These are phyloP conservation scores for Andrena hattorfiana DNA, from an alignment of 2,888 invertebrate genomes.

Conservation along the genomic window DNA sequence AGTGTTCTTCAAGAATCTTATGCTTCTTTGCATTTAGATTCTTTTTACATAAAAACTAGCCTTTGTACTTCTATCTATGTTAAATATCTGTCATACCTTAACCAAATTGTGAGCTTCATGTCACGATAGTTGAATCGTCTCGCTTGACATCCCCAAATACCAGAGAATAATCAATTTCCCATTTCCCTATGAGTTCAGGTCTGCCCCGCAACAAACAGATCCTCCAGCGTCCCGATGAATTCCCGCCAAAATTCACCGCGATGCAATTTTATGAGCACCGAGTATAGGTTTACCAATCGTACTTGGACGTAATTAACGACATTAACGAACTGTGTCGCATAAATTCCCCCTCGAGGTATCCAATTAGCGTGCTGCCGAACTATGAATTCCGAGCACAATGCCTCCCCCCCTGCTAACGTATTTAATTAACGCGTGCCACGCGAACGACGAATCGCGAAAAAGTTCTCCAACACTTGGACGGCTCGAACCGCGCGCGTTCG, in stretches of 20 bases:
- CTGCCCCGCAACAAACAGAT: background rate
- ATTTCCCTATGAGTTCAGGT: background rate
- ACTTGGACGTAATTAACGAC: constrained; percentile 37
- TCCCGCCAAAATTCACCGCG: background rate
- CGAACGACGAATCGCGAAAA: background rate
- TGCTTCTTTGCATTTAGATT: too few relatives aligned
- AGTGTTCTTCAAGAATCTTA: too few relatives aligned
- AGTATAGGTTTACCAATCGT: background rate
- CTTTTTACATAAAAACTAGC: too few relatives aligned
- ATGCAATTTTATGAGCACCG: constrained; percentile 3
- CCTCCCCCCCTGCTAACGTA: constrained; percentile 13
- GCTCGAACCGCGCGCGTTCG: background rate
- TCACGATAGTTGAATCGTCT: background rate
- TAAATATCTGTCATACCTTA: too few relatives aligned
- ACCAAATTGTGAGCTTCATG: too few relatives aligned
- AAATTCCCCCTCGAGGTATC: constrained; percentile 39
- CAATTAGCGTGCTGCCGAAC: constrained; percentile 41
- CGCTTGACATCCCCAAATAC: background rate
- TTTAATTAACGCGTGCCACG: constrained; percentile 16
- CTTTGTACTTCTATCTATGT: too few relatives aligned
- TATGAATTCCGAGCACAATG: constrained; percentile 19
- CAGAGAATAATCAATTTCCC: background rate
- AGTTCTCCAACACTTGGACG: background rate
- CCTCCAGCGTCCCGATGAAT: constrained; percentile 7
- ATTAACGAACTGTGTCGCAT: constrained; percentile 46